A percentile compares a stretch with the other conserved stretches of the same genome.
These are phyloP conservation scores for Clunio marinus DNA, from an alignment of 2,888 invertebrate species.

Conservation along the genomic window DNA sequence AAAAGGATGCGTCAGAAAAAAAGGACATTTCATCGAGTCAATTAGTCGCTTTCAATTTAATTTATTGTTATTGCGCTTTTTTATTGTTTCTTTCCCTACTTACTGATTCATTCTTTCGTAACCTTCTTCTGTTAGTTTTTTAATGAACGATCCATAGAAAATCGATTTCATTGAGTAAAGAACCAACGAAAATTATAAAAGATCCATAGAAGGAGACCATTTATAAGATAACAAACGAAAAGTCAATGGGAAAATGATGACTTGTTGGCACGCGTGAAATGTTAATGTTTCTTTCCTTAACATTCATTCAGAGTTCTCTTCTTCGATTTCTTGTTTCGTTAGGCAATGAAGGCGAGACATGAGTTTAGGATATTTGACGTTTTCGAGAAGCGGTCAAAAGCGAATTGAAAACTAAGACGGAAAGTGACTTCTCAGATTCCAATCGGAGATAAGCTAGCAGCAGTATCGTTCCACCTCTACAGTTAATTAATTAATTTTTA, in stretches of 20 bases:
- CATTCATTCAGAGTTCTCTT: not conserved
- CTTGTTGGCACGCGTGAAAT: constrained; percentile 39
- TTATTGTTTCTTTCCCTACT: constrained; percentile 10
- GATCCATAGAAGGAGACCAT: not conserved
- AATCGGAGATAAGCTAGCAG: constrained; percentile 23
- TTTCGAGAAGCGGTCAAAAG: not conserved
- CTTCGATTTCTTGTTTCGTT: not conserved
- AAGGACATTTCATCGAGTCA: constrained; percentile 3
- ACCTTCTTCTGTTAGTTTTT: not conserved
- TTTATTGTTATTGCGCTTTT: constrained; percentile 34
- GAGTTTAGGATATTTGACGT: constrained; percentile 16
- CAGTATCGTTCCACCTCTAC: constrained; percentile 16
- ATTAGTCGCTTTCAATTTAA: constrained; percentile 33
- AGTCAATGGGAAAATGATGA: constrained; percentile 32
- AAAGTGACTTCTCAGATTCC: constrained; percentile 1
- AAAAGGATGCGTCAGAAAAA: not conserved
- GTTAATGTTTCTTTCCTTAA: not conserved
- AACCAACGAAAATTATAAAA: constrained; percentile 1
- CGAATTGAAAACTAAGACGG: not conserved
- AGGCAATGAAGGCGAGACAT: not conserved
- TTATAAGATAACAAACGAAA: constrained; percentile 8
- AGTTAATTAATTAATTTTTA: constrained; percentile 33
- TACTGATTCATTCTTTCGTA: not conserved
- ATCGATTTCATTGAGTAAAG: constrained; percentile 35
- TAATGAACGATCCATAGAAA: constrained; percentile 33